Conservation (phyloP, 2,113 vertebrate genomes). For the Columba livia region DNA sequence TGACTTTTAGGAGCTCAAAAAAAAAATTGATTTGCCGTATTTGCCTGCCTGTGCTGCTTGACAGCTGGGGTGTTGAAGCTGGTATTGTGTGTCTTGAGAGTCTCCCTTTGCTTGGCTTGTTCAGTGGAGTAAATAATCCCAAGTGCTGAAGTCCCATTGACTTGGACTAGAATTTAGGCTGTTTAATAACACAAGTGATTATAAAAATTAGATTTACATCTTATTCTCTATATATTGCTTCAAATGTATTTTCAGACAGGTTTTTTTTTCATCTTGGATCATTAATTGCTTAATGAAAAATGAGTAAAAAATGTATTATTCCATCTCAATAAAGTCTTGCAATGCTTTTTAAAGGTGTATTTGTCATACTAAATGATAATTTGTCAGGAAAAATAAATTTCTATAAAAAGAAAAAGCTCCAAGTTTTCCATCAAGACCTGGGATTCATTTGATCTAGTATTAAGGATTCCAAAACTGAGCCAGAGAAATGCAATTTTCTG, state of each 20-base stretch:
- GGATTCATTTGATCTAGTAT: background rate
- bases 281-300: background rate
- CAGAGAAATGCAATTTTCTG: background rate
- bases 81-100: background rate
- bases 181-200: background rate
- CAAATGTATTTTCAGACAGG: background rate
- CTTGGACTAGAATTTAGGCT: background rate
- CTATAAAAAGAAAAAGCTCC: background rate
- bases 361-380: background rate
- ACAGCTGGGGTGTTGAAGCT: background rate
- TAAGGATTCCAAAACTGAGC: background rate
- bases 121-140: background rate
- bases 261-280: background rate
- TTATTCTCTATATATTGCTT: background rate
- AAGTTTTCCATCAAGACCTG: background rate
- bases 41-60: background rate
- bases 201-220: background rate
- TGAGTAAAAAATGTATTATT: background rate
- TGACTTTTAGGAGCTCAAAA: background rate
- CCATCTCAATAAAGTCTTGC: background rate
- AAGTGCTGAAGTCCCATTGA: background rate
- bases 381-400: background rate
- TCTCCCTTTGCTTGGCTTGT: background rate
- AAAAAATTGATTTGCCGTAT: background rate
- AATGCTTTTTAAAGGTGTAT: background rate